phyloP scores from a whole-genome alignment of 2,113 vertebrate genomes.

The Onychorhynchus coronatus region DNA sequence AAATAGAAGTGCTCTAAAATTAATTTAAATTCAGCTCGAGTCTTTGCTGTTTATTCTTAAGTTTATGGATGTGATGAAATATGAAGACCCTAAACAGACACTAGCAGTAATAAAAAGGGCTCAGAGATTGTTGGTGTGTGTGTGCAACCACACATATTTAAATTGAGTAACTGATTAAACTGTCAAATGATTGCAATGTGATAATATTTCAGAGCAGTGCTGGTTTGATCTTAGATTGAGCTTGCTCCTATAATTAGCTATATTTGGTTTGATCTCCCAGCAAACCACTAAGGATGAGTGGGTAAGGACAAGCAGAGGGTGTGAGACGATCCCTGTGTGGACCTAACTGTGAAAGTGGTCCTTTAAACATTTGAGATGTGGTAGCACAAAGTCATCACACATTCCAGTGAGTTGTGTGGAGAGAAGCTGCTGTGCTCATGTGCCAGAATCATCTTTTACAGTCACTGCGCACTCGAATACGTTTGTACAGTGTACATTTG shows the following conservation, averaged over 20 bases:
- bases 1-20: neutral
- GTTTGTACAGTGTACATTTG: too few relatives aligned
- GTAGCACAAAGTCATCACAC: neutral
- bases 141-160: neutral
- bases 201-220: neutral
- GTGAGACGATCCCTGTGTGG: neutral
- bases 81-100: neutral
- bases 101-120: neutral
- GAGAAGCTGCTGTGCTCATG: neutral
- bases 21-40: neutral
- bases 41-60: neutral
- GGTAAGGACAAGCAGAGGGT: neutral
- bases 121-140: neutral
- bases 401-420: neutral
- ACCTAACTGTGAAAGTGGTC: neutral
- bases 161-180: neutral
- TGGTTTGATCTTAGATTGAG: neutral
- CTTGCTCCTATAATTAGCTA: neutral
- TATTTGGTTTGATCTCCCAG: neutral
- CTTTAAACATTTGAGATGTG: accelerated
- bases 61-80: neutral
- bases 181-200: neutral
- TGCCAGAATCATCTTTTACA: neutral
- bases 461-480: accelerated
- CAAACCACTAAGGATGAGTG: neutral